Evolutionary conservation across 2,888 invertebrate species (phyloP).

Genomic region (Brachyptera putata): DNA sequence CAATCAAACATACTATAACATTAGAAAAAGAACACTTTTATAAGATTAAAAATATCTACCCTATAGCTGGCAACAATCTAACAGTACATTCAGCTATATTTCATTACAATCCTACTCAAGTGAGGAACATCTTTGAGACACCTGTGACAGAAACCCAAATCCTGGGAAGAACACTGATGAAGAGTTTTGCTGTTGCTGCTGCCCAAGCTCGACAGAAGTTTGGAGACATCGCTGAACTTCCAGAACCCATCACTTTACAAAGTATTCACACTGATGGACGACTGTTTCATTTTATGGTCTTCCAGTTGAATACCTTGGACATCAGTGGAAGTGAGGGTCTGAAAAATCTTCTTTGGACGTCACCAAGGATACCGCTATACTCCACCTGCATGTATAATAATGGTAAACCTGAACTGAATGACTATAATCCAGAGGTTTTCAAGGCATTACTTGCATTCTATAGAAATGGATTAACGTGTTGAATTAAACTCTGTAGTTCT

Average conservation of each 20-base stretch:
- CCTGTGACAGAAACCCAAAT: slow-evolving; percentile 64
- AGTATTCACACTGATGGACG: slow-evolving; percentile 76
- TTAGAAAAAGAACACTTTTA: slow-evolving; percentile 62
- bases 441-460: slow-evolving; percentile 76
- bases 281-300: slow-evolving; percentile 73
- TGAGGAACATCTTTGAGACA: slow-evolving; percentile 64
- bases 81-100: slow-evolving; percentile 72
- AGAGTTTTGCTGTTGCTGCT: slow-evolving; percentile 71
- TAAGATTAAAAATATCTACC: slow-evolving; percentile 57
- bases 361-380: slow-evolving; percentile 59
- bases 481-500: too few species aligned
- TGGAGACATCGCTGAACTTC: slow-evolving; percentile 61
- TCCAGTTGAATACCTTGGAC: slow-evolving; percentile 79
- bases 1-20: slow-evolving; percentile 68
- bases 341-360: slow-evolving; percentile 77
- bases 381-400: slow-evolving; percentile 58
- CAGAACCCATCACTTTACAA: slow-evolving; percentile 76
- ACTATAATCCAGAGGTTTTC: slow-evolving; percentile 76
- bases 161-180: slow-evolving; percentile 63
- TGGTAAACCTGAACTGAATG: slow-evolving; percentile 62
- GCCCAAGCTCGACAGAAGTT: slow-evolving; percentile 68
- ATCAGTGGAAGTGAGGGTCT: slow-evolving; percentile 53
- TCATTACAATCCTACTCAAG: slow-evolving; percentile 60
- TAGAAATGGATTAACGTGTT: slow-evolving; percentile 35
- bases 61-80: slow-evolving; percentile 2